phyloP scores from a whole-genome alignment of 2,888 invertebrate species.

The Teleiodes luculella region DNA sequence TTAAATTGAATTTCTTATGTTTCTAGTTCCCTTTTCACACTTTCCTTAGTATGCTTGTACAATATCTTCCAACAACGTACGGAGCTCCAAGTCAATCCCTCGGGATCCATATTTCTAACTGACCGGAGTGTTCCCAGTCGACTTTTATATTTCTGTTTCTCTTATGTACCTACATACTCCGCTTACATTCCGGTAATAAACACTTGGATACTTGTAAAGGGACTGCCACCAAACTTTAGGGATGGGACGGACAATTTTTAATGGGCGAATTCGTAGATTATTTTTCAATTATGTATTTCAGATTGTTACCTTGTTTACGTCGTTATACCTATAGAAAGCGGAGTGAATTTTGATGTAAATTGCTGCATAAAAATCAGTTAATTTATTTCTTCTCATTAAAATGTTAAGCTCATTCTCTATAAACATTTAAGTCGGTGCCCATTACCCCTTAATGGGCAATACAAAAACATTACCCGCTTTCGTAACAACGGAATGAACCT shows the following conservation, averaged over 20 bases:
- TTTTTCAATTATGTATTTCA: neutral
- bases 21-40: too few species aligned
- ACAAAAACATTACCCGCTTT: neutral
- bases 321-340: too few species aligned
- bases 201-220: constrained; percentile 12
- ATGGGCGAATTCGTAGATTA: too few species aligned
- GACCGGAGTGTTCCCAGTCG: constrained; percentile 21
- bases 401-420: neutral
- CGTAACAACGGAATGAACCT: neutral
- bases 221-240: neutral
- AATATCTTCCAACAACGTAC: constrained; percentile 17
- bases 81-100: constrained; percentile 12
- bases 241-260: neutral
- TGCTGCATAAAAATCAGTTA: too few species aligned
- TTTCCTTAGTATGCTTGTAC: constrained; percentile 15
- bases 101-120: constrained; percentile 25
- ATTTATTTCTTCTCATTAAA: neutral
- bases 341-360: too few species aligned
- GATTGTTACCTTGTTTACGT: too few species aligned
- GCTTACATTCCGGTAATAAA: constrained; percentile 11
- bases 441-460: neutral
- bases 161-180: constrained; percentile 1
- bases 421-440: neutral
- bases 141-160: constrained; percentile 14
- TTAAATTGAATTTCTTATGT: too few species aligned